phyloP scores from a whole-genome alignment of 2,797 vertebrate species.

The Acrossocheilus fasciatus region DNA sequence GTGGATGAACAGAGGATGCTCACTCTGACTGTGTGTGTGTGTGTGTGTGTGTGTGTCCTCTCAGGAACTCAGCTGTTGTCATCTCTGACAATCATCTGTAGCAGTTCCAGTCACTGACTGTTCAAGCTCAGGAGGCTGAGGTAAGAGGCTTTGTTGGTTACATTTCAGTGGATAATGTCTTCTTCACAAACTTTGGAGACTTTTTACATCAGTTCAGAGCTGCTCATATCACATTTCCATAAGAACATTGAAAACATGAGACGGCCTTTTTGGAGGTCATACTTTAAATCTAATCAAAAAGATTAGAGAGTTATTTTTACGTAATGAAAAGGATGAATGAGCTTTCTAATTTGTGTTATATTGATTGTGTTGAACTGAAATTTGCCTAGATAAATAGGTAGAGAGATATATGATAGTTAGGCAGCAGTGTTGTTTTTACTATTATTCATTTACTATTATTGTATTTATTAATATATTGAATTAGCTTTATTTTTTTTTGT shows the following conservation, averaged over 20 bases:
- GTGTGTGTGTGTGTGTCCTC: neutral
- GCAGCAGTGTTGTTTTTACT: neutral
- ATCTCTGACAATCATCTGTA: neutral
- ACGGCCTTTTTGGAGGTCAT: neutral
- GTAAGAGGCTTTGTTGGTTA: neutral
- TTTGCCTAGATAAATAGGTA: neutral
- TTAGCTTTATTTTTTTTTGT: neutral
- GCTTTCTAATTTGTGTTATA: neutral
- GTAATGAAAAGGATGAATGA: neutral
- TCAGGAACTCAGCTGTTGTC: neutral
- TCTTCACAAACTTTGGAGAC: neutral
- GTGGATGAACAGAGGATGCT: neutral
- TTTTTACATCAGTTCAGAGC: neutral
- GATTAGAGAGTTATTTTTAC: neutral
- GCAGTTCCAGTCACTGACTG: neutral
- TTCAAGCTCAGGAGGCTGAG: neutral
- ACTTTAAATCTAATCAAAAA: neutral
- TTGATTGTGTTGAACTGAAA: neutral
- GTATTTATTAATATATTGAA: neutral
- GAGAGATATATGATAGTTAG: neutral
- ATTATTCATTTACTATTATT: neutral
- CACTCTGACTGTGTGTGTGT: neutral
- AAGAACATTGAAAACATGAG: neutral
- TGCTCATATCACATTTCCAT: neutral
- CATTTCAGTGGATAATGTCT: neutral